Conservation (phyloP, 2,888 invertebrate genomes). For the Phytoseiulus persimilis region DNA sequence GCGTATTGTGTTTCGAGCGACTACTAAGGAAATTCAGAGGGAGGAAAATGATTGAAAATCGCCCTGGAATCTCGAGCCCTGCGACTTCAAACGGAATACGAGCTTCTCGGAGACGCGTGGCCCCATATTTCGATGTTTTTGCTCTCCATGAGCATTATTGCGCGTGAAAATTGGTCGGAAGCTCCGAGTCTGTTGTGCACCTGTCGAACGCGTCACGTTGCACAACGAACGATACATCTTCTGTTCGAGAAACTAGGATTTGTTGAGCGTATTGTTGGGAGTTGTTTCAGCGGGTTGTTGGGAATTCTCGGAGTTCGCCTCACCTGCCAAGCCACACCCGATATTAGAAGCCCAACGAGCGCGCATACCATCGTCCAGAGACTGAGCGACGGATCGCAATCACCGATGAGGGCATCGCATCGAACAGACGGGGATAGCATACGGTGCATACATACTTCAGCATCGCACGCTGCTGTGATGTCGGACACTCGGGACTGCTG, state of each 20-base stretch:
- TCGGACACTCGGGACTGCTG: neutral
- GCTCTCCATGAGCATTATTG: neutral
- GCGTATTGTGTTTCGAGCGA: too few relatives aligned
- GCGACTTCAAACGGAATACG: too few relatives aligned
- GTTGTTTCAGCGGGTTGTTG: neutral
- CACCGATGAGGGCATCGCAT: neutral
- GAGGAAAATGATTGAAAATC: too few relatives aligned
- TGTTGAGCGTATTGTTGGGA: neutral
- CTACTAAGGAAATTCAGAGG: too few relatives aligned
- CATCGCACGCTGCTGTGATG: neutral
- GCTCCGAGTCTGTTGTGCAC: neutral
- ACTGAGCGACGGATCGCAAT: slow-evolving; percentile 5
- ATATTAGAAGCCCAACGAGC: neutral
- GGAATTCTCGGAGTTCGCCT: neutral
- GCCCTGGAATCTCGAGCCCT: too few relatives aligned
- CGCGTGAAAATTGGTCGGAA: neutral
- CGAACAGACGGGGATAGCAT: neutral
- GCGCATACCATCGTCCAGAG: neutral
- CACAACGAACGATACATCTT: neutral
- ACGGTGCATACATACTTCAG: slow-evolving; percentile 5
- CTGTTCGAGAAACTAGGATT: neutral
- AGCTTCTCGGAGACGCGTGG: too few relatives aligned
- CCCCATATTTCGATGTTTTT: too few relatives aligned
- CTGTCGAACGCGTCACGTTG: neutral
- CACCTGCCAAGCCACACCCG: neutral